Evolutionary conservation across 2,888 invertebrate species (phyloP).

Genomic region (Corbicula japonica): DNA sequence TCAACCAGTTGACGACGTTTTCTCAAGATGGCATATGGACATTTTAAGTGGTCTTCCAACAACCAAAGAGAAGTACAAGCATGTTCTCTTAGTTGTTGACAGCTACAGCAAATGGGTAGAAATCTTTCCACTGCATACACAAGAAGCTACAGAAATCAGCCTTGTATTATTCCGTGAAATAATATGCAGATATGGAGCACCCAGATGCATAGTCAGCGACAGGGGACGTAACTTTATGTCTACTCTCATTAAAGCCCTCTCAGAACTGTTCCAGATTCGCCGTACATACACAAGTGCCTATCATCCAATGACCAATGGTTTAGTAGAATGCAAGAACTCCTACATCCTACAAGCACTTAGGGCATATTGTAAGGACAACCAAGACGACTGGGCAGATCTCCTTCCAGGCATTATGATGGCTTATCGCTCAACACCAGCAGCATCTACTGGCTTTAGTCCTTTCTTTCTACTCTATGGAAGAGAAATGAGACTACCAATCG

Average conservation of each 20-base stretch:
- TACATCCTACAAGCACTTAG: conserved; percentile 56
- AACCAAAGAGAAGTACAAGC: conserved; percentile 51
- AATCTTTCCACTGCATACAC: conserved; percentile 30
- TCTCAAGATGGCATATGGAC: conserved; percentile 60
- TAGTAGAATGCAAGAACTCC: conserved; percentile 57
- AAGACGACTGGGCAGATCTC: conserved; percentile 55
- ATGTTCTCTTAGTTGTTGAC: conserved; percentile 60
- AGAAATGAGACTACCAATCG: conserved; percentile 52
- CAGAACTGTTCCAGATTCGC: conserved; percentile 42
- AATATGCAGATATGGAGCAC: conserved; percentile 47
- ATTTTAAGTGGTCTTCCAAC: conserved; percentile 48
- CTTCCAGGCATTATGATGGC: conserved; percentile 63
- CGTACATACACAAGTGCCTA: conserved; percentile 42
- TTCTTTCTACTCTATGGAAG: conserved; percentile 51
- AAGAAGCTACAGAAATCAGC: conserved; percentile 50
- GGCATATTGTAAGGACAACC: conserved; percentile 46
- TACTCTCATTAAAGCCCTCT: conserved; percentile 39
- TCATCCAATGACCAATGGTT: conserved; percentile 59
- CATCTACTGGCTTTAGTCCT: conserved; percentile 50
- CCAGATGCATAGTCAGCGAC: conserved; percentile 32
- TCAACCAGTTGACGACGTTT: conserved; percentile 87
- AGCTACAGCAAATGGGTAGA: conserved; percentile 59
- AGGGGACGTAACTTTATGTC: conserved; percentile 48
- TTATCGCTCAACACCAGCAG: conserved; percentile 54
- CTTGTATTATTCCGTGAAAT: conserved; percentile 38